Evolutionary conservation across 1,140 invertebrate genomes (phyloP), one percentile per base, ranked within the genome.

Genomic region (Temnothorax longispinosus): DNA sequence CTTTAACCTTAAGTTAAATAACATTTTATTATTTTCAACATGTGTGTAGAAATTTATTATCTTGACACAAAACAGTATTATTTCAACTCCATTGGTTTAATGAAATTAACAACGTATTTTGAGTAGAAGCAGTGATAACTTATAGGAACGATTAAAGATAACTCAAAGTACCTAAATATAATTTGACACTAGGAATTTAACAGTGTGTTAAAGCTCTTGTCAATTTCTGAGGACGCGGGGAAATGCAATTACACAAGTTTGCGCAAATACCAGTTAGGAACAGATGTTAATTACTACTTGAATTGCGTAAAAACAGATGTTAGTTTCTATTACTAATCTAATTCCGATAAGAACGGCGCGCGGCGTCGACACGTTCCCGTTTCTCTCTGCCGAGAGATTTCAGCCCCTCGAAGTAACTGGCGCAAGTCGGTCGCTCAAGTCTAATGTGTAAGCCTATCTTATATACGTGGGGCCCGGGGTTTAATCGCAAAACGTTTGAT

Each of bases 401-500:
- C 50, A 32, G 3, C 65, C 11, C 18, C 3, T 35, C 65, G 65
- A 21, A 47, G 41, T 47, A 67, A 67, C 10, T 13, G 18, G 47
- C 71, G 78, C 38, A 82, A 71, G 52, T 11, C 32, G 41, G 10
- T n/a, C 21, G 54, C 7, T 47, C 54, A 47, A 84, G 54, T 72
- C 38, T 56, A 56, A 69, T 21, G 65, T 27, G 71, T 21, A 52
- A 52, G 41, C 67, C 69, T 21, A 41, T 74, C 69, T 84, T 84
- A 60, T 50, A 38, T 47, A 60, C 5, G 15, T 10, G 11, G n/a
- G 3, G 13, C 38, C 11, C 41, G 3, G 27, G 21, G 38, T 60
- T 60, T 84, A 84, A 84, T 84, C 80, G 27, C 80, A 84, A 84
- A 84, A 84, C 69, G 41, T 84, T 74, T 84, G 80, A 84, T 84